Conservation (phyloP, 2,797 vertebrate genomes). For the Cyprinella venusta region DNA sequence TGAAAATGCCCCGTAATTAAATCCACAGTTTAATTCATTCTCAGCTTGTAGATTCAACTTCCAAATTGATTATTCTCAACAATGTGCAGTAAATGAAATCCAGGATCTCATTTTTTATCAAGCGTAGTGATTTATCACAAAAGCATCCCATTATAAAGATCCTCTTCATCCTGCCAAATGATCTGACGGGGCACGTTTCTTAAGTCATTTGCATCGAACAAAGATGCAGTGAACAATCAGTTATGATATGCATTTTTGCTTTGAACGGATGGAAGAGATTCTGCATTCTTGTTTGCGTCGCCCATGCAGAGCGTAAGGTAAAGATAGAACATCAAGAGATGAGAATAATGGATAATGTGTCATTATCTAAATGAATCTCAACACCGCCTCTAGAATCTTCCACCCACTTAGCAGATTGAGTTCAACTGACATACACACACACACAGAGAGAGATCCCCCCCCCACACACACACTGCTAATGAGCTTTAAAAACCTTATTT, state of each 20-base stretch:
- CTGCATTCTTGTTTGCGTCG: constrained; percentile 15
- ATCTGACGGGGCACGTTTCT: background rate
- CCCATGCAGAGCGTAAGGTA: background rate
- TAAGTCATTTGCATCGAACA: constrained; percentile 32
- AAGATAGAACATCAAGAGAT: background rate
- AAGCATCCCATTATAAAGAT: constrained; percentile 18
- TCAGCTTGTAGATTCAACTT: constrained; percentile 17
- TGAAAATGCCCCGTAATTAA: constrained; percentile 32
- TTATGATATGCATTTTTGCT: background rate
- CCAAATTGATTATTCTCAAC: background rate
- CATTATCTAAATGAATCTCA: constrained; percentile 58
- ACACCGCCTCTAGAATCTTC: constrained; percentile 48
- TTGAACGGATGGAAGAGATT: background rate
- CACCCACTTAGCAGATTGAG: constrained; percentile 60
- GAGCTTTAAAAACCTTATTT: constrained; percentile 21
- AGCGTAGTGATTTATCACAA: background rate
- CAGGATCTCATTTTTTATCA: constrained; percentile 3
- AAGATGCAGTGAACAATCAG: constrained; percentile 16
- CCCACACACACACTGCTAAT: constrained; percentile 2
- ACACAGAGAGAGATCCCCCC: background rate
- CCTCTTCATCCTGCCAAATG: constrained; percentile 1
- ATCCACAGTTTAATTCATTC: constrained; percentile 12
- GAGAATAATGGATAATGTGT: constrained; percentile 28
- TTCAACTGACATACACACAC: constrained; percentile 47
- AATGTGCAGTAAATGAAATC: constrained; percentile 9